Percentiles rank a stretch among this genome's conserved stretches.
Evolutionary conservation across 2,888 invertebrate genomes (phyloP).

Genomic region (Colletes collaris): DNA sequence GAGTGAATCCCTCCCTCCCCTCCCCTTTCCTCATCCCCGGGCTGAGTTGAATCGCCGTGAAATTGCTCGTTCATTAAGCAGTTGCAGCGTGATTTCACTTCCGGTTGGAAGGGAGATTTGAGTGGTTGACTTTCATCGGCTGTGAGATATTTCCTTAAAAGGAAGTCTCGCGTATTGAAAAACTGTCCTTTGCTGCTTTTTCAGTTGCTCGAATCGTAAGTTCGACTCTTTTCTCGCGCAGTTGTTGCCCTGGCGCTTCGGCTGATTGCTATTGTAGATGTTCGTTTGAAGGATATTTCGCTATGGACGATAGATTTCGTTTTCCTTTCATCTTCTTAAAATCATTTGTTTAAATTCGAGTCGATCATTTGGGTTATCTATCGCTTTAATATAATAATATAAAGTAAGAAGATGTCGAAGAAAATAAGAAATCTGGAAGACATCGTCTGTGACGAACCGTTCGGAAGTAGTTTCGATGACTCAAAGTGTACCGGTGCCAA

Average conservation of each 20-base stretch:
- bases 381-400: no score
- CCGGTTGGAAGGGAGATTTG: conserved; percentile 17
- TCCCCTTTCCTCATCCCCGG: neutral
- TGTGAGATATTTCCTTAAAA: conserved; percentile 7
- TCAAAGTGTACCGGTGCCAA: neutral
- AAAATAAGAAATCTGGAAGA: no score
- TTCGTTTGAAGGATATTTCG: conserved; percentile 17
- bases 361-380: no score
- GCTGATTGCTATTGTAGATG: conserved; percentile 9
- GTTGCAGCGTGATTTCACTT: conserved; percentile 19
- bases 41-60: conserved; percentile 15
- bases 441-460: no score
- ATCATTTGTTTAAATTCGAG: no score
- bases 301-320: conserved; percentile 7
- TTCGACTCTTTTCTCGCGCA: neutral
- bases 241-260: neutral
- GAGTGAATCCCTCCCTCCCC: conserved; percentile 1
- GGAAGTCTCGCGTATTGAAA: conserved; percentile 4
- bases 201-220: conserved; percentile 9
- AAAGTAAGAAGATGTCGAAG: no score
- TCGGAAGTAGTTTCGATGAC: no score
- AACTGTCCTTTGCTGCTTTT: conserved; percentile 12
- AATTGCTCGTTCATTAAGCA: conserved; percentile 39
- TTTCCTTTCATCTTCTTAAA: neutral
- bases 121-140: conserved; percentile 24